These are phyloP conservation scores for Drosophila erecta DNA, from an alignment of 1,140 invertebrate species.

Conservation along the genomic window DNA sequence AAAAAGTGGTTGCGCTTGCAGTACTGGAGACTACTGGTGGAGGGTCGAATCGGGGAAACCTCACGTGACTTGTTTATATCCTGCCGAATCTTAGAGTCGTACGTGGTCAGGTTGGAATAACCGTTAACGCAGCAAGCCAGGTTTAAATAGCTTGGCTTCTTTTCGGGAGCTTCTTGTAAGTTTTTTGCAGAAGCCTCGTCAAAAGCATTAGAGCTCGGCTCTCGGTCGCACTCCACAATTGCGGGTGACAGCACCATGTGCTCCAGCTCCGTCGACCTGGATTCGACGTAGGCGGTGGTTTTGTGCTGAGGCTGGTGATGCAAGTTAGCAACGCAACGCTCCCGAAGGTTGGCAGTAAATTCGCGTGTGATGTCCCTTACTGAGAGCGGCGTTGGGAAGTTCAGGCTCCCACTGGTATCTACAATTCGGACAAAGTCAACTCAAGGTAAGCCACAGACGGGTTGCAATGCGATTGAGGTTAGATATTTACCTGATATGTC, in stretches of 20 bases:
- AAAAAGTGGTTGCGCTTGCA: constrained; percentile 86
- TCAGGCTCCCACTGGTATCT: constrained; percentile 86
- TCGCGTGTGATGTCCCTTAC: constrained; percentile 86
- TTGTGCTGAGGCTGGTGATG: constrained; percentile 48
- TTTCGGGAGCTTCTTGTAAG: constrained; percentile 39
- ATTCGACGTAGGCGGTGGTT: constrained; percentile 43
- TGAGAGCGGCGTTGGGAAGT: constrained; percentile 86
- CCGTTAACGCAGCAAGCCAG: constrained; percentile 95
- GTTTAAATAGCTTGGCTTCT: constrained; percentile 92
- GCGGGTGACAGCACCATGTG: constrained; percentile 71
- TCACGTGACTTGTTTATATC: constrained; percentile 88
- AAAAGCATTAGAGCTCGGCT: constrained; percentile 5
- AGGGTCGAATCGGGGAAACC: constrained; percentile 88
- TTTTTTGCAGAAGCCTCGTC: constrained; percentile 10
- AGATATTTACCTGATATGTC: constrained; percentile 90
- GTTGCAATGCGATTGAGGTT: constrained; percentile 15
- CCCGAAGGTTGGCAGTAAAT: constrained; percentile 86
- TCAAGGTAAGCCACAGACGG: not conserved
- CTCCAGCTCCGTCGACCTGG: constrained; percentile 43
- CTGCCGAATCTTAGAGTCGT: constrained; percentile 91
- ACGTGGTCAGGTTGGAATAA: constrained; percentile 93
- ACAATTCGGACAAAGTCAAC: constrained; percentile 18
- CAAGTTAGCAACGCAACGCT: constrained; percentile 78
- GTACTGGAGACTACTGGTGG: constrained; percentile 86
- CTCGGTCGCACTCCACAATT: constrained; percentile 8